Conservation (phyloP, 2,888 invertebrate species). For the Ectemnius continuus region DNA sequence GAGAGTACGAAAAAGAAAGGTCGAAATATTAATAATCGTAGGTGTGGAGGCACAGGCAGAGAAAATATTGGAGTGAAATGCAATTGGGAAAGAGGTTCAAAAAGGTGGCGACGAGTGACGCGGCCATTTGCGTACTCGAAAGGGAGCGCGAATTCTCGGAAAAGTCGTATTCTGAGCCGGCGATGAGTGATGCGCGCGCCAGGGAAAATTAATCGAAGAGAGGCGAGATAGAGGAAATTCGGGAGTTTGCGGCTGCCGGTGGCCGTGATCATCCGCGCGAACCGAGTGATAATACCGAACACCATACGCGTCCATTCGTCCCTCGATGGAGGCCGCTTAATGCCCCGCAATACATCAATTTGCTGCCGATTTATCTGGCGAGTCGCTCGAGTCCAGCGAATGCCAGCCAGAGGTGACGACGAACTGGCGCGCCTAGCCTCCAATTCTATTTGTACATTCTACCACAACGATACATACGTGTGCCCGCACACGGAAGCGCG, state of each 20-base stretch:
- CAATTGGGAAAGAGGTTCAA: too few relatives aligned
- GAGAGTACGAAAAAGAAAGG: slow-evolving; percentile 13
- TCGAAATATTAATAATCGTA: too few relatives aligned
- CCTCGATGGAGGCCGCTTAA: slow-evolving; percentile 43
- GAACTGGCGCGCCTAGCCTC: slow-evolving; percentile 10
- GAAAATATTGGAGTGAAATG: too few relatives aligned
- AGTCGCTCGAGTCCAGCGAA: not conserved
- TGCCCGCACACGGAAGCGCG: not conserved
- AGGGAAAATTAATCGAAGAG: slow-evolving; percentile 42
- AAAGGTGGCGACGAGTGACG: not conserved
- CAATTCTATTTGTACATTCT: slow-evolving; percentile 51
- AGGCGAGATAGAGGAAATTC: slow-evolving; percentile 7
- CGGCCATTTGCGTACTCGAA: not conserved
- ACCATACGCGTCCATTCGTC: slow-evolving; percentile 37
- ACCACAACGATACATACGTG: slow-evolving; percentile 8
- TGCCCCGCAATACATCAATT: slow-evolving; percentile 35
- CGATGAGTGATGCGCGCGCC: slow-evolving; percentile 43
- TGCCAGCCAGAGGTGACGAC: not conserved
- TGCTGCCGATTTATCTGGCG: slow-evolving; percentile 30
- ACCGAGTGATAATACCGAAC: slow-evolving; percentile 35
- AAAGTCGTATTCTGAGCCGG: slow-evolving; percentile 37
- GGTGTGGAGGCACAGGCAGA: too few relatives aligned
- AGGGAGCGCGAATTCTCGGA: slow-evolving; percentile 13
- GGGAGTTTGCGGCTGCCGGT: slow-evolving; percentile 16
- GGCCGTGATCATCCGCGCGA: slow-evolving; percentile 39